These are phyloP conservation scores for Cataglyphis albicans DNA, from an alignment of 2,888 invertebrate genomes.

Conservation along the genomic window DNA sequence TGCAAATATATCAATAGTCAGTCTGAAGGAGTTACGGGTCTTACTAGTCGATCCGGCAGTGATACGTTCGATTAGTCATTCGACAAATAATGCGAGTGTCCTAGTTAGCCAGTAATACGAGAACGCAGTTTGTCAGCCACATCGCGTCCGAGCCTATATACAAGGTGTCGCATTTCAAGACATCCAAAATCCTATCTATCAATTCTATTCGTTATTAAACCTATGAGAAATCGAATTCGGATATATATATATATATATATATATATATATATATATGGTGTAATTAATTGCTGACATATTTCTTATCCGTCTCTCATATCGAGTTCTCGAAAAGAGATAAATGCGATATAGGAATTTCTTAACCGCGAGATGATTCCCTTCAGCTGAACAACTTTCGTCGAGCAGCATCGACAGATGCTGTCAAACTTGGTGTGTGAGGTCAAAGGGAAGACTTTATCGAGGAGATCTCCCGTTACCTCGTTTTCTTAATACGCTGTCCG, in stretches of 20 bases:
- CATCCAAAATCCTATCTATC: background rate
- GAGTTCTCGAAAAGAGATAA: background rate
- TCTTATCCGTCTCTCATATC: background rate
- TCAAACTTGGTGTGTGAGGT: slow-evolving; percentile 24
- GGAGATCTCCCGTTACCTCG: background rate
- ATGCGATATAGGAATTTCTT: slow-evolving; percentile 15
- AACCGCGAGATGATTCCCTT: slow-evolving; percentile 2
- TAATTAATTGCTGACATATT: background rate
- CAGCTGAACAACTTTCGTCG: slow-evolving; percentile 10
- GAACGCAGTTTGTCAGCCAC: slow-evolving; percentile 3
- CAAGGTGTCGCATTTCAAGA: background rate
- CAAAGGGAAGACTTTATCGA: slow-evolving; percentile 22
- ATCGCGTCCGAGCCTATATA: background rate
- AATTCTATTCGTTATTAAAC: background rate
- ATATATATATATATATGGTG: background rate
- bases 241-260: too few relatives aligned
- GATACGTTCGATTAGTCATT: background rate
- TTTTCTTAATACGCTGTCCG: background rate
- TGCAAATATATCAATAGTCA: background rate
- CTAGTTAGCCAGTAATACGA: slow-evolving; percentile 28
- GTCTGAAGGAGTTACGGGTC: background rate
- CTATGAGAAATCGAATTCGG: background rate
- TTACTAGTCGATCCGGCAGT: background rate
- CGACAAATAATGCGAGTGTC: background rate
- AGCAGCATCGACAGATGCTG: slow-evolving; percentile 5